These are phyloP conservation scores for Junonia oenone DNA, from an alignment of 2,888 invertebrate species.

Conservation along the genomic window DNA sequence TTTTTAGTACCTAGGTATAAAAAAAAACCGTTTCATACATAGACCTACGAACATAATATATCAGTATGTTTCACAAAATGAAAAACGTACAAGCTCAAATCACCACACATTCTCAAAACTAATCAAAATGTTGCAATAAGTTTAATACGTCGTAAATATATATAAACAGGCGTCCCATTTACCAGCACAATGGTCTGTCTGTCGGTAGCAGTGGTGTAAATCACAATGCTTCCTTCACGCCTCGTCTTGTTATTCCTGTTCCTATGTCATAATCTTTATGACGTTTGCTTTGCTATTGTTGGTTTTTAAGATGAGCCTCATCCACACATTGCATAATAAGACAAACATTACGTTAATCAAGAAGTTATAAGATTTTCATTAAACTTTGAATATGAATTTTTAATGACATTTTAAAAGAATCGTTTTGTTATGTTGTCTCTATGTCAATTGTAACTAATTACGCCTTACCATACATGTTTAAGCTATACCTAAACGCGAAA, in stretches of 20 bases:
- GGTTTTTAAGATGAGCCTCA: neutral
- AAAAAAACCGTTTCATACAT: too few relatives aligned
- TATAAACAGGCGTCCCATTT: slow-evolving; percentile 6
- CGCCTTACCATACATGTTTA: too few relatives aligned
- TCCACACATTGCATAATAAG: neutral
- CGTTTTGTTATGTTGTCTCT: too few relatives aligned
- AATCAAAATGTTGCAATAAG: slow-evolving; percentile 4
- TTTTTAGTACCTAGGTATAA: too few relatives aligned
- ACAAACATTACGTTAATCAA: neutral
- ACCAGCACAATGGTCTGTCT: slow-evolving; percentile 17
- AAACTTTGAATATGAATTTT: too few relatives aligned
- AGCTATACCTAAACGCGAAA: too few relatives aligned
- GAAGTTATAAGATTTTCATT: neutral
- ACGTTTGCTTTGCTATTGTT: neutral
- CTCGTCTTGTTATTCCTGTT: slow-evolving; percentile 9
- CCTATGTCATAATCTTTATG: slow-evolving; percentile 7
- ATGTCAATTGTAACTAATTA: too few relatives aligned
- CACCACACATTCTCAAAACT: too few relatives aligned
- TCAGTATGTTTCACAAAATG: too few relatives aligned
- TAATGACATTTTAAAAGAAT: too few relatives aligned
- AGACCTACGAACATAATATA: too few relatives aligned
- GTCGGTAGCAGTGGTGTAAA: slow-evolving; percentile 21
- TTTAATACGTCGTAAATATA: neutral
- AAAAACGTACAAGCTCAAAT: too few relatives aligned
- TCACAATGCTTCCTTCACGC: slow-evolving; percentile 21